Base-by-base conservation (phyloP, 2,888 invertebrate species). In the Apoda limacodes region DNA sequence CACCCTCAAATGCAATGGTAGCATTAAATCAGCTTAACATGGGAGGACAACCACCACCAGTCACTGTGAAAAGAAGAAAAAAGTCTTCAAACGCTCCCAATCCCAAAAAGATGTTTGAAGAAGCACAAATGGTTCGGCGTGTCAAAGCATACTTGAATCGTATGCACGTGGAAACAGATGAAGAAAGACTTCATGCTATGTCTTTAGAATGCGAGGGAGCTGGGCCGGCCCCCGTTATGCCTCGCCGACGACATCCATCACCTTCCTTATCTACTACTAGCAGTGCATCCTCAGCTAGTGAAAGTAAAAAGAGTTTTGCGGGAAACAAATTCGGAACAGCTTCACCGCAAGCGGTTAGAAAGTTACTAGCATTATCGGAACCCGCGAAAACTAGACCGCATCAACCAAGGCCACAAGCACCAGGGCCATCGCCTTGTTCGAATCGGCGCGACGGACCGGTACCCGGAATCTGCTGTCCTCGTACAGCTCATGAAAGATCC, bases 81-180 rank as follows among this genome's bases (percentile, higher is more conserved):
- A 92, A 95, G 61, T 90, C 95, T 0, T 86, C 92, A 15, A 90
- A 94, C 14, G 91, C 93, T 3, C 94, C 94, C 2, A 97, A 98
- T 72, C 93, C 95, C 29, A 97, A 97, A 75, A 97, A 96, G 69
- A 97, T 98, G 96, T 98, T 95, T 68, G 98, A 98, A 69, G 97
- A 98, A 82, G 96, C 98, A 15, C 95, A 98, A 76, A 98, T 98
- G 98, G 96, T 97, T 32, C 85, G 98, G 15, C 84, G 97, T 33
- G 98, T 98, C 4, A 96, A 98, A 65, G 93, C 98, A 2, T 99
- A 99, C 75, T 83, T 99, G 36, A 90, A 91, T 45, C 91, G 93
- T 52, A 88, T 98, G 83, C 90, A 93, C 50, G 93, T 95, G 4
- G 92, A 93, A 49, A 92, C 90, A 7, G 95, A 98, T 59, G 98